These are phyloP conservation scores for Salarias fasciatus DNA, from an alignment of 2,797 vertebrate genomes.

Conservation along the genomic window DNA sequence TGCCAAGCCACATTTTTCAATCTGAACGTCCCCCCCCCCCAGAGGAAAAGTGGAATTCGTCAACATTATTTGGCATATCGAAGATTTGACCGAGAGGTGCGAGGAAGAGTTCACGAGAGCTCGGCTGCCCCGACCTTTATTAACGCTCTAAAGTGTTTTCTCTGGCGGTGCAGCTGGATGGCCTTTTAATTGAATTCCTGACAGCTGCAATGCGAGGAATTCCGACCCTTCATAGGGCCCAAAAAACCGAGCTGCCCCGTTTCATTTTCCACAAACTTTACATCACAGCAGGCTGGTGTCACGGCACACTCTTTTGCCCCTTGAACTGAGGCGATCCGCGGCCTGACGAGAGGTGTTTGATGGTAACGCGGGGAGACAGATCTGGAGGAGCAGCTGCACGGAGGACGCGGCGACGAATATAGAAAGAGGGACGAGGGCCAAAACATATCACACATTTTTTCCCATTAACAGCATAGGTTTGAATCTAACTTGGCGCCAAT, in stretches of 20 bases:
- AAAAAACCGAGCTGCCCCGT: constrained; percentile 12
- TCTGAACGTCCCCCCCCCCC: constrained; percentile 16
- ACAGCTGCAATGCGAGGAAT: constrained; percentile 65
- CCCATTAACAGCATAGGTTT: constrained; percentile 84
- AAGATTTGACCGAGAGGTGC: background rate
- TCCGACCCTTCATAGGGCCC: constrained; percentile 51
- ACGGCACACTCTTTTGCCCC: constrained; percentile 27
- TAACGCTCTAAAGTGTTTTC: constrained; percentile 39
- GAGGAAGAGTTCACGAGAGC: constrained; percentile 9
- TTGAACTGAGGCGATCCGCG: constrained; percentile 54
- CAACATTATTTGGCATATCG: constrained; percentile 12
- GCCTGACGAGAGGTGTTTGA: constrained; percentile 71
- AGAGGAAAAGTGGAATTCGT: constrained; percentile 47
- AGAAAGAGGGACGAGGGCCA: constrained; percentile 78
- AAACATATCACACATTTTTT: constrained; percentile 86
- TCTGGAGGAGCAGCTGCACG: constrained; percentile 79
- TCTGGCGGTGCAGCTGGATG: constrained; percentile 65
- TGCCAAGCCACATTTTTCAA: constrained; percentile 29
- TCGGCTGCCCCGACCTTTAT: constrained; percentile 33
- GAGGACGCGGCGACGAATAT: constrained; percentile 78
- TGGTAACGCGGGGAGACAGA: constrained; percentile 72
- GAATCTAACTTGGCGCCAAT: constrained; percentile 83
- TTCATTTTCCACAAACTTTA: constrained; percentile 23
- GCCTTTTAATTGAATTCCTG: constrained; percentile 71
- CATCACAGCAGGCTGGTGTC: constrained; percentile 30